phyloP scores from a whole-genome alignment of 2,113 vertebrate species.

The Nansenia antarctica region DNA sequence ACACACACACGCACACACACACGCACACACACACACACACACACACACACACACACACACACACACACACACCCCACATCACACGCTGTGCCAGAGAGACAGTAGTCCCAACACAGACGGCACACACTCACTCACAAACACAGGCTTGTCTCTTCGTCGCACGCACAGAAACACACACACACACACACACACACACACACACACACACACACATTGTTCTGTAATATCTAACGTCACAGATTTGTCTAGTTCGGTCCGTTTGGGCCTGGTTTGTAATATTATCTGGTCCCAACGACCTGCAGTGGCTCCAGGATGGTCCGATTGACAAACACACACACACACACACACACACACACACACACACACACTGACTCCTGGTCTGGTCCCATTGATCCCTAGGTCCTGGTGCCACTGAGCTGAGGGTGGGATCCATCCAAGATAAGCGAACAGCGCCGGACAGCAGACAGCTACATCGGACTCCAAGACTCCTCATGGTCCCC shows the following conservation, averaged over 20 bases:
- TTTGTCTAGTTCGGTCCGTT: not conserved
- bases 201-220: not conserved
- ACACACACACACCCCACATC: not conserved
- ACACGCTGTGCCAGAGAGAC: not conserved
- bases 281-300: conserved; percentile 15
- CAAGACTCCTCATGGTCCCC: not conserved
- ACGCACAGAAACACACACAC: not conserved
- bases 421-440: conserved; percentile 40
- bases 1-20: not conserved
- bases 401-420: conserved; percentile 28
- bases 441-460: conserved; percentile 23
- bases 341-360: not conserved
- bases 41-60: conserved; percentile 12
- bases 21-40: not conserved
- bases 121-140: not conserved
- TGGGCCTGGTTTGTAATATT: conserved; percentile 26
- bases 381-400: conserved; percentile 38
- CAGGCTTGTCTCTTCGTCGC: not conserved
- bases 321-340: not conserved
- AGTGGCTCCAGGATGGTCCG: conserved; percentile 15
- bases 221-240: conserved; percentile 1
- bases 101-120: not conserved
- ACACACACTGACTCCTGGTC: not conserved
- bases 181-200: not conserved
- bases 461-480: conserved; percentile 12